Percentiles rank a stretch among this genome's conserved stretches.
Conservation (phyloP, 2,888 invertebrate species). For the Lacanobia wlatinum region DNA sequence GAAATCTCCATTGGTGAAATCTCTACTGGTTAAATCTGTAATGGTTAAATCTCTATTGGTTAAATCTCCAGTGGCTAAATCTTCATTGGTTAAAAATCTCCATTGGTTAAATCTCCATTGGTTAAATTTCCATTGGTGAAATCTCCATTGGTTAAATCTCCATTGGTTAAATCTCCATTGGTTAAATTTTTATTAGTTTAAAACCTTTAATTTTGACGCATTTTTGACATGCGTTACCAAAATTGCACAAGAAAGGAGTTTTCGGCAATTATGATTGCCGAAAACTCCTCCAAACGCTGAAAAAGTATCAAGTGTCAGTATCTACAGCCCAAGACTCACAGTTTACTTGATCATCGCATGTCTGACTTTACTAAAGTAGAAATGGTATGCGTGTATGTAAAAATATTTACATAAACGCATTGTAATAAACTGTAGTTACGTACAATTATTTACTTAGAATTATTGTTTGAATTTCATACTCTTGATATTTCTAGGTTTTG, state of each 20-base stretch:
- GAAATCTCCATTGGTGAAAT: too few relatives aligned
- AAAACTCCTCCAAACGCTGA: not conserved
- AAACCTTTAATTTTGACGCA: too few relatives aligned
- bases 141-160: too few relatives aligned
- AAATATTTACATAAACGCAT: slow-evolving; percentile 52
- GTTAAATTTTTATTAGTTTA: too few relatives aligned
- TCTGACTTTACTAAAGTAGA: slow-evolving; percentile 17
- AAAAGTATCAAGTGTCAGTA: not conserved
- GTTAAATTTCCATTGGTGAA: too few relatives aligned
- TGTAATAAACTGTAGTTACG: slow-evolving; percentile 40
- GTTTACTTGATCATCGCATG: slow-evolving; percentile 25
- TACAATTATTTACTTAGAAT: slow-evolving; percentile 41
- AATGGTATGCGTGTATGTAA: slow-evolving; percentile 33
- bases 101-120: too few relatives aligned
- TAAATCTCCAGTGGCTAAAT: too few relatives aligned
- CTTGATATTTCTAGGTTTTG: not conserved
- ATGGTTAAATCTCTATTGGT: too few relatives aligned
- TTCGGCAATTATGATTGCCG: not conserved
- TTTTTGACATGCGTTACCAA: too few relatives aligned
- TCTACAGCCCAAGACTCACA: not conserved
- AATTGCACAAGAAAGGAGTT: not conserved
- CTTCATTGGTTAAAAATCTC: too few relatives aligned
- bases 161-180: too few relatives aligned
- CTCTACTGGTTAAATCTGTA: too few relatives aligned
- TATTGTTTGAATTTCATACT: slow-evolving; percentile 28